These are phyloP conservation scores for Elephantulus edwardii DNA, from an alignment of 2,113 vertebrate species.

Conservation along the genomic window DNA sequence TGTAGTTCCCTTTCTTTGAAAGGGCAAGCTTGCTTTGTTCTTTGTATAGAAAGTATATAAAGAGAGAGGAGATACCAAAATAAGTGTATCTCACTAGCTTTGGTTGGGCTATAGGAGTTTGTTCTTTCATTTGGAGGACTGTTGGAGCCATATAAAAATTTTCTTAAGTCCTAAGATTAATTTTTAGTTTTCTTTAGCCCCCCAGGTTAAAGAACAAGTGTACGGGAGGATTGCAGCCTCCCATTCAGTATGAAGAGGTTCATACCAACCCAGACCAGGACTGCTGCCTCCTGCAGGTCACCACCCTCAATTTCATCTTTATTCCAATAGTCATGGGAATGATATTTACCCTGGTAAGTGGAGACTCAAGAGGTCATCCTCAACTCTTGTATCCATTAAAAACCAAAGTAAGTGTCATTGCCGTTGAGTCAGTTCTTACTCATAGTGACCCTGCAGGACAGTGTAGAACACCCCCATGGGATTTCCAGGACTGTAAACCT, in stretches of 20 bases:
- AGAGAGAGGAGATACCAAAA: not conserved
- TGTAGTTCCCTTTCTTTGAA: not conserved
- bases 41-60: not conserved
- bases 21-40: not conserved
- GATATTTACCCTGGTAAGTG: constrained; percentile 93
- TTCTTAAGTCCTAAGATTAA: constrained; percentile 18
- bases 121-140: not conserved
- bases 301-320: constrained; percentile 97
- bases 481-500: not conserved
- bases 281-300: constrained; percentile 96
- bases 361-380: not conserved
- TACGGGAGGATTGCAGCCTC: constrained; percentile 83
- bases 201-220: constrained; percentile 89
- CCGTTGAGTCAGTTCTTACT: not conserved
- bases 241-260: constrained; percentile 93
- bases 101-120: not conserved
- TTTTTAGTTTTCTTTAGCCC: constrained; percentile 81
- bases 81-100: not conserved
- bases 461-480: not conserved
- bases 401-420: not conserved
- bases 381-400: not conserved
- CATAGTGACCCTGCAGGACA: not conserved
- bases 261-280: constrained; percentile 95
- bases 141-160: not conserved
- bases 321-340: constrained; percentile 97